A percentile compares a stretch with the other conserved stretches of the same genome.
Evolutionary conservation across 2,113 vertebrate species (phyloP).

Genomic region (Orthochromis malagaraziensis): DNA sequence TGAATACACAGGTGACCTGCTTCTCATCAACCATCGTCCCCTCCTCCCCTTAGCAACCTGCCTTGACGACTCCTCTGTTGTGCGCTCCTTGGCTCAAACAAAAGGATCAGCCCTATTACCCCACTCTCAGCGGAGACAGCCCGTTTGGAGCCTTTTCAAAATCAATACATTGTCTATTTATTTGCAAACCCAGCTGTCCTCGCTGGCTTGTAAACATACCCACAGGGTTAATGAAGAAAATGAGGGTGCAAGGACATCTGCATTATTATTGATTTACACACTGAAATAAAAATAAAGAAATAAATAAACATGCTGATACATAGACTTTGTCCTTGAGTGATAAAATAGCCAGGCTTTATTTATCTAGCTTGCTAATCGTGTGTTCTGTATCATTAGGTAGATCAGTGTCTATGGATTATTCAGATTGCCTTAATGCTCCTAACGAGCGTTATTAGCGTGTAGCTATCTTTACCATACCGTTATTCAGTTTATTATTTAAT

Average conservation of each 20-base stretch:
- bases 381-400: not conserved
- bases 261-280: not conserved
- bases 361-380: not conserved
- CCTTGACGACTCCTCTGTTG: slow-evolving; percentile 69
- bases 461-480: not conserved
- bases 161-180: slow-evolving; percentile 44
- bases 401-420: not conserved
- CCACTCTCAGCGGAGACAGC: not conserved
- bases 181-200: slow-evolving; percentile 16
- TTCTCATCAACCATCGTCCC: slow-evolving; percentile 59
- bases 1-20: slow-evolving; percentile 71
- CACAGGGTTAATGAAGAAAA: not conserved
- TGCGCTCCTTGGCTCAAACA: slow-evolving; percentile 60
- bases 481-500: not conserved
- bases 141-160: slow-evolving; percentile 20
- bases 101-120: slow-evolving; percentile 28
- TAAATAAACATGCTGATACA: not conserved
- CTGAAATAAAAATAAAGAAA: not conserved
- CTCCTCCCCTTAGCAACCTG: slow-evolving; percentile 57
- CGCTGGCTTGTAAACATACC: not conserved
- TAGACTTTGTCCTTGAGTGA: not conserved
- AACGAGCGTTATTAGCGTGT: not conserved
- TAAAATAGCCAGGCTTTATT: not conserved
- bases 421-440: not conserved
- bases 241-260: not conserved